Evolutionary conservation across 2,113 vertebrate species (phyloP).

Genomic region (Sminthopsis crassicaudata): DNA sequence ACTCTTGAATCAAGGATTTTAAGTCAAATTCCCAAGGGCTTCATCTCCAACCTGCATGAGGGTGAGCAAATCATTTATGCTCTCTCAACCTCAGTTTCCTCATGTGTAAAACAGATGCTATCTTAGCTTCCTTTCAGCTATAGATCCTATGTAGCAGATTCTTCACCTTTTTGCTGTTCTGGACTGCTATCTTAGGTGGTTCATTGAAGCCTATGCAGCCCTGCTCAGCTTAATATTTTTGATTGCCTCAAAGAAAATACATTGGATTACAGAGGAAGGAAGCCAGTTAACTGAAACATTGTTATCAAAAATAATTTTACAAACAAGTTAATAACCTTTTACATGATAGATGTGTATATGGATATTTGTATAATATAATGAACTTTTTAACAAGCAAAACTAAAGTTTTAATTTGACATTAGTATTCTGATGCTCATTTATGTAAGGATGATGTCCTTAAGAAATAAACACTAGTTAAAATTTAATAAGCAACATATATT

Average conservation of each 20-base stretch:
- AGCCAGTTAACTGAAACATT: background rate
- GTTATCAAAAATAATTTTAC: background rate
- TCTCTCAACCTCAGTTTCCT: background rate
- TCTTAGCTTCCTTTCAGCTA: background rate
- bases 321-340: background rate
- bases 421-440: background rate
- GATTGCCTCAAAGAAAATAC: background rate
- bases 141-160: background rate
- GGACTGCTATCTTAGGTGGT: background rate
- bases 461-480: background rate
- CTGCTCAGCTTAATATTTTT: background rate
- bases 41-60: background rate
- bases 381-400: background rate
- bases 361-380: background rate
- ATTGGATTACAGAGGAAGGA: background rate
- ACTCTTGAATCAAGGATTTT: background rate
- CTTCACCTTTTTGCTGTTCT: background rate
- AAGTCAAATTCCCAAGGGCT: background rate
- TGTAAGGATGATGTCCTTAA: constrained; percentile 13
- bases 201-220: background rate
- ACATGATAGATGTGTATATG: background rate
- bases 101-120: background rate
- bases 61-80: background rate
- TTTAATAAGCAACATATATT: background rate
- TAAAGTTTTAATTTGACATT: background rate